Conservation (phyloP, 2,888 invertebrate species). For the Crossocerus cetratus region DNA sequence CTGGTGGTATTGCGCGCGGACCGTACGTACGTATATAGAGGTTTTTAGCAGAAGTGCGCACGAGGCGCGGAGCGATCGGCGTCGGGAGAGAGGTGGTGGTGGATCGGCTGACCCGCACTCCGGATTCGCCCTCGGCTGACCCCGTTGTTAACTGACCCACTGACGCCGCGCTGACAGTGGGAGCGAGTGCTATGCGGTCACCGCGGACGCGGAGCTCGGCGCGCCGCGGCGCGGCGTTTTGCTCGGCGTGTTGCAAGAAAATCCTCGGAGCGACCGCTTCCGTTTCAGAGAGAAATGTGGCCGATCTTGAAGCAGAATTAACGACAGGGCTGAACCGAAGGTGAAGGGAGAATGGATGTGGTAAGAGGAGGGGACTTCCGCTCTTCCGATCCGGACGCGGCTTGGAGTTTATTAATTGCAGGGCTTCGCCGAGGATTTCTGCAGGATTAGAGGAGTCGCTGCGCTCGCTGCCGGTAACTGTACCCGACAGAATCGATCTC, state of each 20-base stretch:
- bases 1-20: no score
- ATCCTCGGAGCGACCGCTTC: no score
- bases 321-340: no score
- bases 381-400: no score
- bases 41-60: constrained; percentile 40
- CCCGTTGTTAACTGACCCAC: constrained; percentile 66
- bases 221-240: constrained; percentile 6
- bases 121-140: constrained; percentile 65
- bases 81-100: constrained; percentile 19
- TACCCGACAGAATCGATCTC: constrained; percentile 46
- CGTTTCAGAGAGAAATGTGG: no score
- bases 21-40: no score
- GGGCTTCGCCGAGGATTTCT: no score
- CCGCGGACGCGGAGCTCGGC: constrained; percentile 30
- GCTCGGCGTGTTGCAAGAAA: neutral
- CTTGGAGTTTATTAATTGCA: no score
- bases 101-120: constrained; percentile 60
- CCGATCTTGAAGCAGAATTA: no score
- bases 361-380: no score
- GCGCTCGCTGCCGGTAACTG: constrained; percentile 33
- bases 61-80: constrained; percentile 57
- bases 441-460: no score
- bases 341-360: no score
- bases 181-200: constrained; percentile 36
- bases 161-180: constrained; percentile 57